Evolutionary conservation across 2,113 vertebrate genomes (phyloP), one percentile per base, ranked within the genome.

Genomic region (Xerus inauris): DNA sequence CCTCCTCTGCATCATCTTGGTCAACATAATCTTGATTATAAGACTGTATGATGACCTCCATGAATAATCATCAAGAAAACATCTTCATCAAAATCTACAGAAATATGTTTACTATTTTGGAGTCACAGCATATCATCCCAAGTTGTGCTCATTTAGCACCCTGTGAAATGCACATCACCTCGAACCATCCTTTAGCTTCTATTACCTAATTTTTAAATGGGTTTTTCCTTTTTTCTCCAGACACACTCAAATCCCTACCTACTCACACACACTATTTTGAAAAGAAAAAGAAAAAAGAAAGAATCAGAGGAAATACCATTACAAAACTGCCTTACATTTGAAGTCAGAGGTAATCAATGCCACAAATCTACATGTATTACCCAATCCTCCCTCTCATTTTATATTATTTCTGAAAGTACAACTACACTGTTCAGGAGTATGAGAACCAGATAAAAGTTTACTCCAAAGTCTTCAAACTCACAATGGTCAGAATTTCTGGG

Each of bases 1-100:
- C 8, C 6, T 77, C 4, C 24, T 72, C 1, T 5, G 35, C 32
- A 54, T 81, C 54, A 91, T 92, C 51, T 85, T 82, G 24, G 72
- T 71, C 86, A 93, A 89, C 42, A 73, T 92, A 79, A 93, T 62
- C 62, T 94, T 91, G 40, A 85, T 91, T 77, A 86, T 54, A 86
- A 17, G 35, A 75, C 75, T 32, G 13, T 24, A 42, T 79, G 80
- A 79, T 85, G n/a, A 13, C 40, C 12, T 1, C 95, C 89, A 79
- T 54, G 24, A 95, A 84, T 80, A 71, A 88, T 62, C 62, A 93
- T 26, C 14, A n/a, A 75, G 24, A 93, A 90, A 86, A 82, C 5
- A 91, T 62, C 88, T 88, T 79, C 30, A 72, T 71, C 20, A 62
- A 96, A 93, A 81, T 42, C n/a, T 93, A 32, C n/a, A 87, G 11